Evolutionary conservation across 2,888 invertebrate genomes (phyloP).

Genomic region (Amphipyra berbera): DNA sequence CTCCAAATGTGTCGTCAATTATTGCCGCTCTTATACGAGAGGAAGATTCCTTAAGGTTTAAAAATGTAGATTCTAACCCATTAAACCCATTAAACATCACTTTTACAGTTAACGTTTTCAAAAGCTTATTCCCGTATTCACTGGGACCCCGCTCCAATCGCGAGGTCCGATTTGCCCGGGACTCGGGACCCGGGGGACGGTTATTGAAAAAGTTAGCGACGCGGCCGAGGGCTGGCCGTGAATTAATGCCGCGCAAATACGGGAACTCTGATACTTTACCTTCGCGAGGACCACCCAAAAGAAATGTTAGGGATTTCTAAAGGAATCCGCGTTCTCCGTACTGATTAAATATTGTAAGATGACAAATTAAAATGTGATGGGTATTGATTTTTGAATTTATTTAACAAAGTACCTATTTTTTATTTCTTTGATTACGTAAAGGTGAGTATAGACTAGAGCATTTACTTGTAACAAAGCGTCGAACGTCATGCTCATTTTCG

Average conservation of each 20-base stretch:
- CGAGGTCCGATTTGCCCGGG: conserved; percentile 60
- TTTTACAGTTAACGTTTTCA: too few species aligned
- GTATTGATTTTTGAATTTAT: conserved; percentile 1
- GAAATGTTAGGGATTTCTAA: conserved; percentile 43
- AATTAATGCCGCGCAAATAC: conserved; percentile 73
- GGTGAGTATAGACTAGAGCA: too few species aligned
- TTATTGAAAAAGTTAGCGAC: conserved; percentile 77
- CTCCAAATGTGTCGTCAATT: too few species aligned
- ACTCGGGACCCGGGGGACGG: conserved; percentile 60
- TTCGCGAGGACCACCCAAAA: conserved; percentile 28
- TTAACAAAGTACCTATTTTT: not conserved
- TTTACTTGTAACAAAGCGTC: too few species aligned
- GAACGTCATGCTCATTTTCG: too few species aligned
- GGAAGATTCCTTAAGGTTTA: too few species aligned
- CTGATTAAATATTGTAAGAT: conserved; percentile 32
- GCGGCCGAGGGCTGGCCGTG: conserved; percentile 61
- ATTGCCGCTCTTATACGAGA: too few species aligned
- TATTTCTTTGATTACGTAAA: too few species aligned
- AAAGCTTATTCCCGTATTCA: conserved; percentile 44
- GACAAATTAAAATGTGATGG: conserved; percentile 22
- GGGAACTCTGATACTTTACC: conserved; percentile 42
- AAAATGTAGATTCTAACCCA: too few species aligned
- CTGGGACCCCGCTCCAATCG: conserved; percentile 50
- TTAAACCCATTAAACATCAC: too few species aligned
- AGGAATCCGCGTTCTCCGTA: conserved; percentile 24